Base-by-base conservation (phyloP, 2,888 invertebrate species). In the Nemapogon koenigi region DNA sequence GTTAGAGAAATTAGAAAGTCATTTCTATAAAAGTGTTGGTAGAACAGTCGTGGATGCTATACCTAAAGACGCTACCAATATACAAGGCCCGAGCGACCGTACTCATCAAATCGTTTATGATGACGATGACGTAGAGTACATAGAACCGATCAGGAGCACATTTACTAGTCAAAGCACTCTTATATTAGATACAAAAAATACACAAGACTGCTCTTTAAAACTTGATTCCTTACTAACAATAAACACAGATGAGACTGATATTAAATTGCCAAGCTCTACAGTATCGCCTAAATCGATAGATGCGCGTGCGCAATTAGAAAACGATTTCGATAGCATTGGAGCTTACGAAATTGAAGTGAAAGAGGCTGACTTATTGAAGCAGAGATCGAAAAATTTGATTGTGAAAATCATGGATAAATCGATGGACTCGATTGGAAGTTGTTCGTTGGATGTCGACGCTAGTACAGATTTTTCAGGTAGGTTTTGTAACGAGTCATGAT, bases 401-500 rank as follows among this genome's bases (percentile, higher is more conserved):
- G 79, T 79, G 4, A 79, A 82, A 68, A 76, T 75, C 44, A 88
- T 88, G 88, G 88, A 88, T 73, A 84, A 85, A 50, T 89, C 89
- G 16, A 83, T 88, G 70, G 92, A 92, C 68, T 91, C 91, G 40
- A 91, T 91, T 55, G 91, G 91, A 53, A 89, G 89, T 76, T 92
- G 91, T 73, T 91, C 91, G 49, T 79, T 92, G 57, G 91, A 92
- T 68, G 89, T 90, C 66, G 91, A 92, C 58, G 88, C 87, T 41
- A 84, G 87, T 57, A 85, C 85, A 43, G 87, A 88, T 56, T 82
- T 86, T 56, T 85, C 87, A 87, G 88, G 88, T 88, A 87, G 78
- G 51, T 56, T 40, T 16, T 41, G 27, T 35, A 55, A 49, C 52
- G 22, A 7, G 10, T 22, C 6, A 7, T 22, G 22, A 7, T 22